Evolutionary conservation across 2,888 invertebrate genomes (phyloP).

Genomic region (Pammene fasciana): DNA sequence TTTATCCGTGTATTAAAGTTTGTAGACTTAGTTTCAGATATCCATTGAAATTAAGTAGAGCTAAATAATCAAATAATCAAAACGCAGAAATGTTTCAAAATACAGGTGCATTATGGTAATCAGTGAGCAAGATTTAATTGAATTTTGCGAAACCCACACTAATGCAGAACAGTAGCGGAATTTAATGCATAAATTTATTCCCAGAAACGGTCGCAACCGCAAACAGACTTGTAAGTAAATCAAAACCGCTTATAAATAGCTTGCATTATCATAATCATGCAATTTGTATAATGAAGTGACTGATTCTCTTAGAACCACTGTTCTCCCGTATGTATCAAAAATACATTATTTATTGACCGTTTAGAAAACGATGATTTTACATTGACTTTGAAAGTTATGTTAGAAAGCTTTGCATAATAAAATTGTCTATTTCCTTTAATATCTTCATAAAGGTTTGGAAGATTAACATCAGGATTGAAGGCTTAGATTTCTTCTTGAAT

Average conservation of each 20-base stretch:
- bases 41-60: too few species aligned
- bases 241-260: conserved; percentile 77
- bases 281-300: conserved; percentile 79
- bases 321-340: conserved; percentile 64
- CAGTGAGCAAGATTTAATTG: conserved; percentile 59
- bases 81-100: conserved; percentile 38
- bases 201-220: conserved; percentile 68
- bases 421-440: conserved; percentile 9
- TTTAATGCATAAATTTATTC: conserved; percentile 74
- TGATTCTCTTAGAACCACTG: conserved; percentile 66
- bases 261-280: conserved; percentile 77
- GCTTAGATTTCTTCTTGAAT: conserved; percentile 34
- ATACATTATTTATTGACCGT: conserved; percentile 60
- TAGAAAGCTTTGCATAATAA: conserved; percentile 38
- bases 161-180: conserved; percentile 74
- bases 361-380: conserved; percentile 44
- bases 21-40: too few species aligned
- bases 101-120: conserved; percentile 56
- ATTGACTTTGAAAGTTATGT: conserved; percentile 36
- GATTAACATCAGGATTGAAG: conserved; percentile 4
- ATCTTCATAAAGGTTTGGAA: conserved; percentile 15
- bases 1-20: too few species aligned
- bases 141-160: conserved; percentile 73
- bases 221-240: conserved; percentile 71
- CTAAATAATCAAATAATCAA: conserved; percentile 29